Percentiles rank a stretch among this genome's conserved stretches.
phyloP scores from a whole-genome alignment of 2,113 vertebrate species.

The Lichenostomus cassidix region DNA sequence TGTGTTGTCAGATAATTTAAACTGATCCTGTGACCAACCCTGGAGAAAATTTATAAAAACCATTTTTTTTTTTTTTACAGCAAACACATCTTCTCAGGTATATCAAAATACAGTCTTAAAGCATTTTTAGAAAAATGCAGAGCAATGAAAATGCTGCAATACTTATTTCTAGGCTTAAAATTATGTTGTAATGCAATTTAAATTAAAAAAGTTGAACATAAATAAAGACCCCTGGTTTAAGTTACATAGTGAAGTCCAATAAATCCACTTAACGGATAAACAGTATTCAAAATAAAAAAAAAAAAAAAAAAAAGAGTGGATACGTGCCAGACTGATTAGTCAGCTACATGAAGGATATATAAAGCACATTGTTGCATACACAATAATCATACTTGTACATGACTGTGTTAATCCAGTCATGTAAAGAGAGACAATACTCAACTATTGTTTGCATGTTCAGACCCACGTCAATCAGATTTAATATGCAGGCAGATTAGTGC shows the following conservation, averaged over 20 bases:
- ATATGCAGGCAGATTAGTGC: constrained; percentile 25
- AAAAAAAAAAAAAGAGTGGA: background rate
- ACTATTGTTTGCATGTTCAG: constrained; percentile 7
- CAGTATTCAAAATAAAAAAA: background rate
- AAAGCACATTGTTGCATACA: constrained; percentile 1
- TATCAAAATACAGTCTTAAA: background rate
- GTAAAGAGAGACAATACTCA: background rate
- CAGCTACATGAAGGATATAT: constrained; percentile 33
- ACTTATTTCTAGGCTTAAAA: background rate
- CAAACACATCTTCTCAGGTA: background rate
- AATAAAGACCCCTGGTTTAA: background rate
- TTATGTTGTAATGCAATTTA: background rate
- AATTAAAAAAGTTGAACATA: background rate
- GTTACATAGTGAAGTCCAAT: background rate
- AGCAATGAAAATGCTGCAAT: background rate
- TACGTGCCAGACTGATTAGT: constrained; percentile 27
- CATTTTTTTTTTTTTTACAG: background rate
- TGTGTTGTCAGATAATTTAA: background rate
- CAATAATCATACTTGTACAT: constrained; percentile 32
- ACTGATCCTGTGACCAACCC: background rate
- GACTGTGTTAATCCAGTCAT: constrained; percentile 10
- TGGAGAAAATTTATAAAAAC: background rate
- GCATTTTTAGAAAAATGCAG: background rate
- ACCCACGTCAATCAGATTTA: constrained; percentile 31
- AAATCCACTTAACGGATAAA: background rate